Base-by-base conservation (phyloP, 1,140 invertebrate species). In the Saxidomus purpurata region DNA sequence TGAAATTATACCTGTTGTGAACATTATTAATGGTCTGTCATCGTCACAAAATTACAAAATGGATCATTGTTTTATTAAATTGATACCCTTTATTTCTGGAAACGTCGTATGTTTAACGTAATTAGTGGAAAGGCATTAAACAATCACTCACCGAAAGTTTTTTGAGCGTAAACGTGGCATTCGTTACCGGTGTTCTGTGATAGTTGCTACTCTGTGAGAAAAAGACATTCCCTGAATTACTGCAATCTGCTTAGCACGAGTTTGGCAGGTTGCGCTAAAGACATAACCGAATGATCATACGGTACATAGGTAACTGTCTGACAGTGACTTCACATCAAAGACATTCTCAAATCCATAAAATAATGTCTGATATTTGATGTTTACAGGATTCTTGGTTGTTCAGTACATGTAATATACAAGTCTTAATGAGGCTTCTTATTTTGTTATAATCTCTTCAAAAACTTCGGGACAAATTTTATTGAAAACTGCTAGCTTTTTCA, bases 1-100 rank as follows among this genome's bases (percentile, higher is more conserved):
- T n/a, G n/a, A n/a, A n/a, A n/a, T n/a, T n/a, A n/a, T n/a, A n/a
- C n/a, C n/a, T n/a, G n/a, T n/a, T n/a, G n/a, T n/a, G n/a, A n/a
- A n/a, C n/a, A n/a, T n/a, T n/a, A n/a, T n/a, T n/a, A n/a, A n/a
- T n/a, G n/a, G n/a, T n/a, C n/a, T n/a, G n/a, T n/a, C n/a, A n/a
- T n/a, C n/a, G n/a, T n/a, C n/a, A n/a, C n/a, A n/a, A n/a, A 15
- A 43, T 28, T 71, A 71, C 17, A n/a, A 71, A 71, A 71, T 38
- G 67, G 15, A 19, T 71, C 67, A 38, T 71, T 9, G 4, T 71
- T 71, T 71, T 2, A 38, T 71, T 38, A 71, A 71, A 71, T 38
- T 40, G 67, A 71, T 71, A 71, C 36, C 34, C 36, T 79, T 52
- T 28, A 17, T 79, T 59, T 79, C 76, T 79, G 76, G 76, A 55